Conservation (phyloP, 2,113 vertebrate genomes). For the Saccopteryx leptura region DNA sequence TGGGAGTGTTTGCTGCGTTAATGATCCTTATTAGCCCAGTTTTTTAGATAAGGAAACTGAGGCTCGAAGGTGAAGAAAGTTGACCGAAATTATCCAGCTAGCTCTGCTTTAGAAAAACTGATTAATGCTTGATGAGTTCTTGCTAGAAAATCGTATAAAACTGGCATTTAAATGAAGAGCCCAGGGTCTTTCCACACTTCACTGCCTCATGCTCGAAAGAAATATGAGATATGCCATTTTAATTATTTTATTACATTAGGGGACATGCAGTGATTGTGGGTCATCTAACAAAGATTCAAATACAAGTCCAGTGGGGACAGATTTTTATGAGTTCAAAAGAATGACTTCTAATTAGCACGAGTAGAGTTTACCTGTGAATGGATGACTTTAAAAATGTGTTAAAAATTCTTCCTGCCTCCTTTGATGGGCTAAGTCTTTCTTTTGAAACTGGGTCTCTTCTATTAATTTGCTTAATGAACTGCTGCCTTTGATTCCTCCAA, state of each 20-base stretch:
- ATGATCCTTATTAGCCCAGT: not conserved
- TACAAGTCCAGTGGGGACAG: not conserved
- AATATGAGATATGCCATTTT: constrained; percentile 2
- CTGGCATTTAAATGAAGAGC: not conserved
- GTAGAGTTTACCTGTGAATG: constrained; percentile 60
- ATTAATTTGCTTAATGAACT: constrained; percentile 78
- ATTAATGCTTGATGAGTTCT: not conserved
- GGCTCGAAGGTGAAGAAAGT: not conserved
- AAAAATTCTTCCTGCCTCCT: constrained; percentile 6
- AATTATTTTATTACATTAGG: constrained; percentile 59
- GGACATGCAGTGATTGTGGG: not conserved
- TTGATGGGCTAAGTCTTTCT: constrained; percentile 71
- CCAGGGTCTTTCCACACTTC: not conserved
- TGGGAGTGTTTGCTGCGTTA: not conserved
- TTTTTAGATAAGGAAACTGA: constrained; percentile 21
- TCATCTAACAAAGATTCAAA: constrained; percentile 57
- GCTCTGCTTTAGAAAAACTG: not conserved
- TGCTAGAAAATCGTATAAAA: not conserved
- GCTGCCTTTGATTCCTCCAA: constrained; percentile 75
- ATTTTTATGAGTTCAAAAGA: constrained; percentile 53
- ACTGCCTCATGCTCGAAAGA: not conserved
- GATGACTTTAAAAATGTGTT: constrained; percentile 48
- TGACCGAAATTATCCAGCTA: not conserved
- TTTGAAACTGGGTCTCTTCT: constrained; percentile 65
- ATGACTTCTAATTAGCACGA: constrained; percentile 64